phyloP scores from a whole-genome alignment of 1,140 invertebrate species.

The Panagrolaimus sp. region DNA sequence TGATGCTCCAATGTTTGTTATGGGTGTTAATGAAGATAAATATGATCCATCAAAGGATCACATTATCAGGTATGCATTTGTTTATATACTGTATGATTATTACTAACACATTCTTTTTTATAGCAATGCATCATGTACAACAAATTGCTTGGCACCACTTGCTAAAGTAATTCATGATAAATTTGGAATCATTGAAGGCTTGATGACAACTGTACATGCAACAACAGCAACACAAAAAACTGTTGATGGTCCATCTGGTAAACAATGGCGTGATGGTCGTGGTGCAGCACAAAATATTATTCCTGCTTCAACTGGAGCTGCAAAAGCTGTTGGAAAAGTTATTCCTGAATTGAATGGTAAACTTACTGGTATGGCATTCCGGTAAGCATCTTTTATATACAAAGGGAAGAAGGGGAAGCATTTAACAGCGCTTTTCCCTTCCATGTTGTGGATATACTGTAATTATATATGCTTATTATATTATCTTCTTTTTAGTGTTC shows the following conservation, averaged over 20 bases:
- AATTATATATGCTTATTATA: too few relatives aligned
- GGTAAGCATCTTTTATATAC: constrained; percentile 46
- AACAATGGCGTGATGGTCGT: constrained; percentile 90
- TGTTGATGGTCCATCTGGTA: constrained; percentile 81
- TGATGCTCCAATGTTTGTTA: constrained; percentile 96
- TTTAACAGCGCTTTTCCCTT: too few relatives aligned
- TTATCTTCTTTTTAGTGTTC: constrained; percentile 64
- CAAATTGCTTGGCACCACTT: constrained; percentile 94
- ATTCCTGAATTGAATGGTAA: constrained; percentile 64
- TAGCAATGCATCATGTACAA: constrained; percentile 96
- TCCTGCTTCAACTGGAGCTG: constrained; percentile 91
- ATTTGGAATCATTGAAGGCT: constrained; percentile 86
- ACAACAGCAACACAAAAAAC: constrained; percentile 95
- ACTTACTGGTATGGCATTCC: constrained; percentile 83
- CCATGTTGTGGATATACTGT: too few relatives aligned
- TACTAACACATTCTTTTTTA: constrained; percentile 18
- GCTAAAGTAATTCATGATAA: constrained; percentile 93
- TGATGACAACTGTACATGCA: constrained; percentile 98
- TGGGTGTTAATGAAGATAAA: constrained; percentile 81
- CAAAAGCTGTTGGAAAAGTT: constrained; percentile 88
- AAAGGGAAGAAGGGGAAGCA: too few relatives aligned
- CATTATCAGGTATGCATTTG: constrained; percentile 64
- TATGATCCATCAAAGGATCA: constrained; percentile 73
- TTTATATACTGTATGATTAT: background rate
- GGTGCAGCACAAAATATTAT: constrained; percentile 94